Base-by-base conservation (phyloP, 2,797 vertebrate species). In the Falco berigora region DNA sequence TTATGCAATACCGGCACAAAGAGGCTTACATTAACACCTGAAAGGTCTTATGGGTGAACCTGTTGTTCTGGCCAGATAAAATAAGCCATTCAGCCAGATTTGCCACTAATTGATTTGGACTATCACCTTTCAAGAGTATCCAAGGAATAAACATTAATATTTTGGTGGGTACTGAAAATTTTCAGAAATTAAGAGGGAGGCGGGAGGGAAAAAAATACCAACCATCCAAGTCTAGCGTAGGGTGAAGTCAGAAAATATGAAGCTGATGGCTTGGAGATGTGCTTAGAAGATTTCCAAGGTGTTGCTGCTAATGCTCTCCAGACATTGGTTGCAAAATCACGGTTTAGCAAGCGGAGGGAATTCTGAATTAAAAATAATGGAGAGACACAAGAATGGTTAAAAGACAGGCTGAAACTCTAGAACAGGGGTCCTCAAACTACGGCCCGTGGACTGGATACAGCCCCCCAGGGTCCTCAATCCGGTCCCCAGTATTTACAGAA, bases 191-290 rank as follows among this genome's bases (percentile, higher is more conserved):
- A 88, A 58, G 46, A 94, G 58, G 15, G 22, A 88, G 10, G 20
- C 19, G 22, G 30, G 30, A 92, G 28, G 32, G n/a, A 86, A 68
- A 86, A 67, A n/a, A 71, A 9, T 34, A 97, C 98, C 24, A 96
- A 98, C 98, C 98, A 98, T 44, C 98, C 98, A 68, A 98, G 98
- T 46, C 98, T 97, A 5, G 98, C 95, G 44, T 98, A 98, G 30
- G 98, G 95, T 25, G 92, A 63, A 12, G 95, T 93, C 78, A 98
- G 44, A 96, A 97, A 98, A 93, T 98, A 98, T 0, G 98, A 97
- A 20, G 97, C 97, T 44, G 59, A 12, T 64, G 98, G 97, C 9
- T 91, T 96, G 47, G 96, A 95, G 42, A 98, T 44, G 4, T 97
- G 75, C 23, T 98, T 98, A 58, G 94, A 59, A 58, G 94, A 59